These are phyloP conservation scores for Neelides sp. DNA, from an alignment of 1,140 invertebrate species.

Conservation along the genomic window DNA sequence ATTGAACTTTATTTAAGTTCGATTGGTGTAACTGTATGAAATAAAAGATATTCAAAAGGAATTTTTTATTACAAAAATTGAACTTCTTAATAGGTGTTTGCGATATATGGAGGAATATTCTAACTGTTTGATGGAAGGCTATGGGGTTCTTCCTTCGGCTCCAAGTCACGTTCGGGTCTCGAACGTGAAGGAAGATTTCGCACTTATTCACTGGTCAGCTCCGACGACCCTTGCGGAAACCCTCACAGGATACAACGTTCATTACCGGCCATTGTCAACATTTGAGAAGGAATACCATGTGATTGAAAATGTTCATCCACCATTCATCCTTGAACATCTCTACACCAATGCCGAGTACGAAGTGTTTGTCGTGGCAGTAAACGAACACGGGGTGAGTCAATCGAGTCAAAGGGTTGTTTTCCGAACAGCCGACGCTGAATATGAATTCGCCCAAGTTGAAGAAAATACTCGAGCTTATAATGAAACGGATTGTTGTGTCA, in stretches of 20 bases:
- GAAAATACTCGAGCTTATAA: constrained; percentile 47
- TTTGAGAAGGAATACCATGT: constrained; percentile 39
- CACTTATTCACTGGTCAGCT: constrained; percentile 62
- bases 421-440: constrained; percentile 50
- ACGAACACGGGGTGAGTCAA: constrained; percentile 60
- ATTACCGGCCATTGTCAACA: constrained; percentile 45
- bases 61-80: no score
- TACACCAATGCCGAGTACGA: constrained; percentile 62
- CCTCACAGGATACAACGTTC: constrained; percentile 53
- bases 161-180: constrained; percentile 53
- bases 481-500: constrained; percentile 59
- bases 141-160: constrained; percentile 60
- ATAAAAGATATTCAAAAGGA: no score
- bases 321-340: constrained; percentile 59
- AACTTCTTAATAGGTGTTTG: constrained; percentile 50
- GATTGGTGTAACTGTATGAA: no score
- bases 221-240: constrained; percentile 56
- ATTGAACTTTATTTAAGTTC: no score
- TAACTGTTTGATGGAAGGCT: constrained; percentile 66
- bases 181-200: constrained; percentile 57
- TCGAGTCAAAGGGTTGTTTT: constrained; percentile 60
- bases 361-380: constrained; percentile 65
- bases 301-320: constrained; percentile 42
- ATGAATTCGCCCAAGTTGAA: constrained; percentile 45
- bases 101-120: constrained; percentile 64